Evolutionary conservation across 92 coral and sea anemone species (phyloP).

Genomic region (Porites lobata): DNA sequence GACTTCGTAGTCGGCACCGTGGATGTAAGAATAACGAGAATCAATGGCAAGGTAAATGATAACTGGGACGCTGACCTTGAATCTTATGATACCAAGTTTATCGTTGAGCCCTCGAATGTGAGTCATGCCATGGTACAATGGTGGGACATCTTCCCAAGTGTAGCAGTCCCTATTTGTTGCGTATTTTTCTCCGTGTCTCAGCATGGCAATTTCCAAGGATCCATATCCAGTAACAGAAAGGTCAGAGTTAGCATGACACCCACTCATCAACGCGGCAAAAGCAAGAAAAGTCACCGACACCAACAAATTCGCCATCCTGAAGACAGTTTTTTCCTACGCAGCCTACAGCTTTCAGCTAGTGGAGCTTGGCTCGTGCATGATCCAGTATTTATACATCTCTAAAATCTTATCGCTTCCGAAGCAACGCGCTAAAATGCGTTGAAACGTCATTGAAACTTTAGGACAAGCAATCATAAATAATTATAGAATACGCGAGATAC

Average conservation of each 20-base stretch:
- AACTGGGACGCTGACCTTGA: slow-evolving; percentile 82
- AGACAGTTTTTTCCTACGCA: background rate
- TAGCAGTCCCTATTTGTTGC: slow-evolving; percentile 89
- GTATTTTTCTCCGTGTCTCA: slow-evolving; percentile 91
- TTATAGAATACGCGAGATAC: too few relatives aligned
- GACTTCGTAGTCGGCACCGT: slow-evolving; percentile 70
- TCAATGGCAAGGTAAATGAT: slow-evolving; percentile 84
- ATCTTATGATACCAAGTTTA: slow-evolving; percentile 69
- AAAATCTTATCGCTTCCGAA: background rate
- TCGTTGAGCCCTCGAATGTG: slow-evolving; percentile 94
- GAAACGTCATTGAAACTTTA: background rate
- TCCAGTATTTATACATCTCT: background rate
- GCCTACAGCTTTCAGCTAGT: background rate
- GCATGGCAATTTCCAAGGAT: slow-evolving; percentile 77
- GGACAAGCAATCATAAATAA: too few relatives aligned
- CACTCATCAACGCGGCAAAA: background rate
- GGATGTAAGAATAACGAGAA: slow-evolving; percentile 82
- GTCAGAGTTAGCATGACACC: background rate
- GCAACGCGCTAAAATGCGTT: background rate
- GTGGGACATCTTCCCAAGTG: slow-evolving; percentile 84
- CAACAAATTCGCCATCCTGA: slow-evolving; percentile 8
- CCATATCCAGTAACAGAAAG: slow-evolving; percentile 86
- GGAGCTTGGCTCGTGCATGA: background rate
- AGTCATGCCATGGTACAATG: slow-evolving; percentile 93
- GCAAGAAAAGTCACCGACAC: background rate